Base-by-base conservation (phyloP, 2,113 vertebrate species). In the Limnothrissa miodon region DNA sequence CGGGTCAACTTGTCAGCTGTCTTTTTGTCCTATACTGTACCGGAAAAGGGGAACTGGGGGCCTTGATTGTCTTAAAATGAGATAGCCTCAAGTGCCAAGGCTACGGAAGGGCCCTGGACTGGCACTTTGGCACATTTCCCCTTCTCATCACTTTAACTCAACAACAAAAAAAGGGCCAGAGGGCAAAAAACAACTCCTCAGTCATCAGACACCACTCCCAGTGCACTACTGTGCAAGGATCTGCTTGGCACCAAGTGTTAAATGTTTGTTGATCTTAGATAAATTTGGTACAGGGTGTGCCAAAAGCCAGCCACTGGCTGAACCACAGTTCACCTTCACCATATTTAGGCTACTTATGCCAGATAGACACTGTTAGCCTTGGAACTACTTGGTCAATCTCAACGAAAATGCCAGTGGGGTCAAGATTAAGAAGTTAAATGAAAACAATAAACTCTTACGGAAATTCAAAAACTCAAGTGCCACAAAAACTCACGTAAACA, bases 1-100 rank as follows among this genome's bases (percentile, higher is more conserved):
- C 70, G 80, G 82, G 86, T 84, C 85, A 86, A 87, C 80, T 87
- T 83, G 66, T 90, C 91, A 86, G 80, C 45, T 83, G 89, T 88
- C 83, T 87, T 83, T 56, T 62, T 79, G 66, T 46, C 80, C 81
- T 83, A 44, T 44, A 44, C 44, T 82, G 36, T 78, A 80, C 66
- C 74, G 81, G 62, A 56, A 70, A 70, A 13, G 62, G 62, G 62
- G 51, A 83, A 80, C n/a, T 83, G 62, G 29, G 29, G 62, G 62
- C 62, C 62, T 70, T 70, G 62, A 70, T 70, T 70, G 62, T 70
- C 62, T 70, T 70, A 70, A 70, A 66, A 70, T 13, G 29, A 10
- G 62, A 70, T 70, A 36, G 10, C 62, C 29, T 33, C 29, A 29
- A 70, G 62, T 70, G 62, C 62, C 62, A 70, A 36, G 62, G 62